Base-by-base conservation (phyloP, 2,888 invertebrate genomes). In the Polymixis lichenea region DNA sequence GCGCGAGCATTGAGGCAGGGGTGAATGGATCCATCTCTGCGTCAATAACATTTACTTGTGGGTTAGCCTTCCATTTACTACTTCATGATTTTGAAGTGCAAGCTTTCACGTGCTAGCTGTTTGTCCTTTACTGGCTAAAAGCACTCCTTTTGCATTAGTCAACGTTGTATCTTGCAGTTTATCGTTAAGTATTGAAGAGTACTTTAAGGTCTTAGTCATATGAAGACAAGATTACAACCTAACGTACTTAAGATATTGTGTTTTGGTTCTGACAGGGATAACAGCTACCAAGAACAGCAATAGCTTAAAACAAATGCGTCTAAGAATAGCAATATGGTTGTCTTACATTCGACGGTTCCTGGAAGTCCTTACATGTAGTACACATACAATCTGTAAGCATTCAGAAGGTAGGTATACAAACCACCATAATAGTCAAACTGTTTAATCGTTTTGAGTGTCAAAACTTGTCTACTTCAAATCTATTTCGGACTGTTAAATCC, bases 51-150 rank as follows among this genome's bases (percentile, higher is more conserved):
- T 53, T 55, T n/a, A 51, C 9, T 32, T n/a, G 17, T n/a, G n/a
- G 8, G 28, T 55, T 56, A 72, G 32, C 32, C n/a, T 32, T 81
- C 80, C 80, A 81, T 83, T 77, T 73, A 55, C 43, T 72, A 32
- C 51, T 51, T 51, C 46, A 2, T 51, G 15, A n/a, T 56, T 51
- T 60, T 53, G n/a, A n/a, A 64, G 49, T 17, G 32, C 25, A 25
- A 77, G 73, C 72, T 60, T 66, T 79, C 75, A 72, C 65, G 73
- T 64, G 38, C 49, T 68, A 56, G 64, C 65, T 72, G 64, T 76
- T 61, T 78, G 81, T 84, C 86, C 85, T 87, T 86, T 86, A 89
- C 78, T 68, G 69, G 71, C 80, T 89, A 87, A 85, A 82, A 85
- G 89, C 86, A 64, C 74, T 82, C 75, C 74, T 83, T 86, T 81